Conservation (phyloP, 2,888 invertebrate species). For the Sussaba pulchella region DNA sequence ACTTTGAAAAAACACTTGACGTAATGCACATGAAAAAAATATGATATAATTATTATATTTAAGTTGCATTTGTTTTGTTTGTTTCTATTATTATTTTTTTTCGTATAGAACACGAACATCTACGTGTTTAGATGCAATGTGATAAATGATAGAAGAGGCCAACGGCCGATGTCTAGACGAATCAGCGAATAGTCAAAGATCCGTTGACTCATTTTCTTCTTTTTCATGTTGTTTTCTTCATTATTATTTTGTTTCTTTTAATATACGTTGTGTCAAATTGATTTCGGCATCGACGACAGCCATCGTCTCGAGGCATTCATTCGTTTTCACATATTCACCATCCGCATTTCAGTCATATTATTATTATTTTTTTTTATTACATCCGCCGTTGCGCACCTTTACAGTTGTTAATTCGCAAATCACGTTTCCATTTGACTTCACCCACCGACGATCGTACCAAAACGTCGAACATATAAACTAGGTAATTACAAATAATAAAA, state of each 20-base stretch:
- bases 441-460: slow-evolving; percentile 79
- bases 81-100: neutral
- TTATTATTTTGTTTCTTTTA: slow-evolving; percentile 27
- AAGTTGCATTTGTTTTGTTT: slow-evolving; percentile 32
- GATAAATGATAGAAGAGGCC: slow-evolving; percentile 33
- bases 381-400: slow-evolving; percentile 64
- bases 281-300: slow-evolving; percentile 24
- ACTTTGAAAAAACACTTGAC: slow-evolving; percentile 56
- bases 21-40: slow-evolving; percentile 53
- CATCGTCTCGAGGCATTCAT: slow-evolving; percentile 47
- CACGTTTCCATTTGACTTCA: slow-evolving; percentile 70
- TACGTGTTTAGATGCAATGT: slow-evolving; percentile 49
- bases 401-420: slow-evolving; percentile 60
- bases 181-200: slow-evolving; percentile 15
- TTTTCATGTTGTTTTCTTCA: too few relatives aligned
- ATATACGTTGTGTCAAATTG: slow-evolving; percentile 29
- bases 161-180: slow-evolving; percentile 35
- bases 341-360: slow-evolving; percentile 68
- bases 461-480: slow-evolving; percentile 82
- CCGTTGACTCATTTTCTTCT: slow-evolving; percentile 18
- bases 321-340: slow-evolving; percentile 51
- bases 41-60: slow-evolving; percentile 51
- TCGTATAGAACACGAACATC: slow-evolving; percentile 48
- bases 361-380: slow-evolving; percentile 59
- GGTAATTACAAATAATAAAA: slow-evolving; percentile 82